These are phyloP conservation scores for Melipona bicolor DNA, from an alignment of 2,888 invertebrate genomes.

Conservation along the genomic window DNA sequence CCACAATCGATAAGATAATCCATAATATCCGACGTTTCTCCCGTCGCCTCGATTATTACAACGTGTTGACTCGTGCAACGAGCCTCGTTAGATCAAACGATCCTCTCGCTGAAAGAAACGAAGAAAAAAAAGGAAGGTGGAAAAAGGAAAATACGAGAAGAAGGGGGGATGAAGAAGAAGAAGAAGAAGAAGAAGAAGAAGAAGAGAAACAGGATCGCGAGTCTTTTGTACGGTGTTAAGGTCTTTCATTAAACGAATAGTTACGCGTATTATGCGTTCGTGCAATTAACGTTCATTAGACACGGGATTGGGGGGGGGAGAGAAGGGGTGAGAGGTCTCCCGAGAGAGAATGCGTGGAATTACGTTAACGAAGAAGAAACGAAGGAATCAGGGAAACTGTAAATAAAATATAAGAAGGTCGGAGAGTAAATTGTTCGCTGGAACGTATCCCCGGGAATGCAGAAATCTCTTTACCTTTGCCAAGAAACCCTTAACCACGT, in stretches of 20 bases:
- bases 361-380: slow-evolving; percentile 58
- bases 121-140: not conserved
- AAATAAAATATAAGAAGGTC: slow-evolving; percentile 55
- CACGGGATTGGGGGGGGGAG: not conserved
- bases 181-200: slow-evolving; percentile 23
- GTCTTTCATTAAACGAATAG: slow-evolving; percentile 45
- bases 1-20: not conserved
- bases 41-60: not conserved
- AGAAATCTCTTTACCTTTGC: slow-evolving; percentile 41
- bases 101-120: not conserved
- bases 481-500: slow-evolving; percentile 39
- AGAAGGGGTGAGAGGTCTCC: not conserved
- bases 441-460: slow-evolving; percentile 55
- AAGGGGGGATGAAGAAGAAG: slow-evolving; percentile 16
- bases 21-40: not conserved
- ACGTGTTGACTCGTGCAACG: not conserved
- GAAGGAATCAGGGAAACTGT: slow-evolving; percentile 52
- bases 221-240: slow-evolving; percentile 49
- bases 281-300: slow-evolving; percentile 57
- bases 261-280: slow-evolving; percentile 45
- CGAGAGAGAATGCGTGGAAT: slow-evolving; percentile 50
- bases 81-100: not conserved
- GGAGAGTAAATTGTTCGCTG: slow-evolving; percentile 59
- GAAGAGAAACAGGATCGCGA: slow-evolving; percentile 26
- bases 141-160: not conserved